These are phyloP conservation scores for Pyrocephalus nanus DNA, from an alignment of 2,797 vertebrate species.

Conservation along the genomic window DNA sequence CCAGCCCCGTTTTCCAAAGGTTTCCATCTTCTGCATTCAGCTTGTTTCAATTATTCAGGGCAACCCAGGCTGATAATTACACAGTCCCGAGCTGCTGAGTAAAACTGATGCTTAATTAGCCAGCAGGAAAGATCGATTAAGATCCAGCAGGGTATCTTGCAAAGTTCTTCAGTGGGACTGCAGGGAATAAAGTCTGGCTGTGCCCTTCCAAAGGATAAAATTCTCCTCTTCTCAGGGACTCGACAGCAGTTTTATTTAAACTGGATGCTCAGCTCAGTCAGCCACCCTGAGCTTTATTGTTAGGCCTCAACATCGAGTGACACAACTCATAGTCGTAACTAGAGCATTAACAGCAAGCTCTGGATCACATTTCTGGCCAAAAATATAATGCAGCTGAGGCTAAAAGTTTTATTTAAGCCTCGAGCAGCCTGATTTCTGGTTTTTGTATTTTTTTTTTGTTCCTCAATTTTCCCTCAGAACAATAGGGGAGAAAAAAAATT, in stretches of 20 bases:
- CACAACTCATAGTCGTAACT: neutral
- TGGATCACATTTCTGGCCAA: neutral
- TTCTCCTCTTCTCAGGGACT: conserved; percentile 19
- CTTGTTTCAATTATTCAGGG: conserved; percentile 76
- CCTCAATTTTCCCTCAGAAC: neutral
- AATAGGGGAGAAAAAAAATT: neutral
- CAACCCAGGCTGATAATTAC: conserved; percentile 77
- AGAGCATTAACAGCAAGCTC: neutral
- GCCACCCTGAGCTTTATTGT: conserved; percentile 1
- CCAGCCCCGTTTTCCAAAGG: neutral
- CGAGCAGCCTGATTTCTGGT: neutral
- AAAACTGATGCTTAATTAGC: conserved; percentile 79
- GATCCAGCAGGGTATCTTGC: conserved; percentile 70
- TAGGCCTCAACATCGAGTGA: neutral
- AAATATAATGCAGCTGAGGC: neutral
- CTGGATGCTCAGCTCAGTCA: neutral
- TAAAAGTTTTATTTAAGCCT: neutral
- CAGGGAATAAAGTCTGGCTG: conserved; percentile 64
- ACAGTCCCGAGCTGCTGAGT: conserved; percentile 72
- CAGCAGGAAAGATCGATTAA: conserved; percentile 77
- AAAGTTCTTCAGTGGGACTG: conserved; percentile 68
- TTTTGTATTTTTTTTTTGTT: too few relatives aligned
- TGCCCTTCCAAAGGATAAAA: conserved; percentile 72
- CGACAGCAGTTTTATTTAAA: conserved; percentile 17
- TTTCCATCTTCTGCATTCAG: conserved; percentile 42